Evolutionary conservation across 2,888 invertebrate genomes (phyloP).

Genomic region (Augochlorella aurata): DNA sequence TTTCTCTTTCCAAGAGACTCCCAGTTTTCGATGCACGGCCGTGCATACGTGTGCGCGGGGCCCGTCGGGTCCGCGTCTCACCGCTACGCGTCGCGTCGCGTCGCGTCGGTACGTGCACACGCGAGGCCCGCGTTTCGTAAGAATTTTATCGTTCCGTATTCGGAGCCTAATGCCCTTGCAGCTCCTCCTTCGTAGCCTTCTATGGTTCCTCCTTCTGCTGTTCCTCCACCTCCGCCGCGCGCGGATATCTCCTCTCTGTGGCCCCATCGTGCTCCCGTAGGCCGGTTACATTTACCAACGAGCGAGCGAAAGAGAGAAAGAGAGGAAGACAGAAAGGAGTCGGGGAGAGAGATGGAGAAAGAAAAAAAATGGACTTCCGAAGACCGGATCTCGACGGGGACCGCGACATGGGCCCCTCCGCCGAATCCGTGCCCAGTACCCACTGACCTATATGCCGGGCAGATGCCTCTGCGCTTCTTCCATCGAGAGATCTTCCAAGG

Average conservation of each 20-base stretch:
- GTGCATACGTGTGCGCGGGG: background rate
- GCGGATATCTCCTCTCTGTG: conserved; percentile 15
- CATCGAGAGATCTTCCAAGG: background rate
- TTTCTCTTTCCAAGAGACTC: conserved; percentile 20
- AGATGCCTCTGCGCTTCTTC: conserved; percentile 23
- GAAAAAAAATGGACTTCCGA: conserved; percentile 58
- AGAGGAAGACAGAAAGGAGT: background rate
- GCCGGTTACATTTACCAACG: conserved; percentile 38
- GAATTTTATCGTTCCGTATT: conserved; percentile 73
- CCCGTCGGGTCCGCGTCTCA: too few species aligned
- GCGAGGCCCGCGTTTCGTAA: conserved; percentile 64
- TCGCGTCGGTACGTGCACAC: background rate
- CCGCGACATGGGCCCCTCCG: conserved; percentile 48
- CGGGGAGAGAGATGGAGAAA: background rate
- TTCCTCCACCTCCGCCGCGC: conserved; percentile 26
- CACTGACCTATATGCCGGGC: conserved; percentile 73
- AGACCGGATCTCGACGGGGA: conserved; percentile 44
- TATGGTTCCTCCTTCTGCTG: conserved; percentile 35
- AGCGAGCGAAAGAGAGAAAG: conserved; percentile 1
- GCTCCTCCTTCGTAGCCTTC: conserved; percentile 57
- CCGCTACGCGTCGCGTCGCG: too few species aligned
- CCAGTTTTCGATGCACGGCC: conserved; percentile 15
- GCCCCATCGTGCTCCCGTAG: conserved; percentile 23
- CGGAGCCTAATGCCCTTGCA: conserved; percentile 71
- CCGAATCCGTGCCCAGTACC: conserved; percentile 65